Evolutionary conservation across 2,888 invertebrate species (phyloP), one percentile per base, ranked within the genome.

Genomic region (Hirtodrosophila confusa): DNA sequence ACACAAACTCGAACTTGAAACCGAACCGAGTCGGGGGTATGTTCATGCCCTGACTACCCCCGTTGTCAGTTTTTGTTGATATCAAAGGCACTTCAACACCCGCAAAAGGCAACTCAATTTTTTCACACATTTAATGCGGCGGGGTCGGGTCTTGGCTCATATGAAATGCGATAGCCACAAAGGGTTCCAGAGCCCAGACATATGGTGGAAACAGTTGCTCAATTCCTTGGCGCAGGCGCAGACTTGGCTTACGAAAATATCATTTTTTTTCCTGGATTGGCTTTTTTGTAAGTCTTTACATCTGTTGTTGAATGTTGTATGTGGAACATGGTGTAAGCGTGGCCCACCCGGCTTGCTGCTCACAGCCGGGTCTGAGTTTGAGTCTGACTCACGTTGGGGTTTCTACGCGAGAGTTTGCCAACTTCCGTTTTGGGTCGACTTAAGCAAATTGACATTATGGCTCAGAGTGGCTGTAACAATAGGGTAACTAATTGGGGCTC

Each of bases 91-190:
- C 65, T 74, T 78, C 78, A 86, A 84, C 79, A 75, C 79, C 66
- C 61, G 74, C 70, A 56, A 67, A 69, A 39, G 48, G 40, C 57
- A 50, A 44, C 55, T 62, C 35, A 41, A 33, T 71, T 61, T 60
- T 72, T 74, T 80, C 73, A 78, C 80, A 77, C 80, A 77, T 73
- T 71, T 47, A 67, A 47, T 65, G 60, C 10, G 11, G 23, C 5
- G 3, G 17, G 35, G 37, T 44, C 27, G 40, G 62, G 49, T 9
- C 23, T 37, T 53, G 39, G 33, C 35, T 33, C 37, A 54, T 67
- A 73, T 89, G 91, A 84, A 90, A 91, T 84, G 79, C 72, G 90
- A 90, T 89, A 90, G 75, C 85, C 65, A 80, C 73, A 82, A 78
- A 85, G 77, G 89, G 89, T 88, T 89, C 88, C 73, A 73, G 37